A percentile compares a stretch with the other conserved stretches of the same genome.
These are phyloP conservation scores for Actias luna DNA, from an alignment of 2,888 invertebrate species.

Conservation along the genomic window DNA sequence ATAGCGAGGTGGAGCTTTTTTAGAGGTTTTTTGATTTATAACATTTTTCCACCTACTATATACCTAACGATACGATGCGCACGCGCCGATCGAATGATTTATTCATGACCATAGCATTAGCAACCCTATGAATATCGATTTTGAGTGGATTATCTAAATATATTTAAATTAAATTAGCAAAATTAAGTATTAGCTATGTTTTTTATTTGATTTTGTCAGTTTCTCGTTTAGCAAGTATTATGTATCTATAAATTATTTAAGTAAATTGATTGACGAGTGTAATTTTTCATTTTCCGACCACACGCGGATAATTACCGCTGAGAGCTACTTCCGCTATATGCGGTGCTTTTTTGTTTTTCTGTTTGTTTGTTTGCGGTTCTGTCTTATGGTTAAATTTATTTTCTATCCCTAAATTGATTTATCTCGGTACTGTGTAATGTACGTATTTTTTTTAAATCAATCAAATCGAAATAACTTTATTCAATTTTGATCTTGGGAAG, in stretches of 20 bases:
- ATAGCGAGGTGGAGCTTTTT: background rate
- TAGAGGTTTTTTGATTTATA: background rate
- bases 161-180: background rate
- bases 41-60: background rate
- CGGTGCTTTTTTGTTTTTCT: too few relatives aligned
- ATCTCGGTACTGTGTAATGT: too few relatives aligned
- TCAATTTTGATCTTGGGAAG: too few relatives aligned
- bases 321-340: too few relatives aligned
- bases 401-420: too few relatives aligned
- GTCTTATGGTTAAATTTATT: too few relatives aligned
- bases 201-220: too few relatives aligned
- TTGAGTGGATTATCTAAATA: background rate
- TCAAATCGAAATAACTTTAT: too few relatives aligned
- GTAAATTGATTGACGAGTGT: background rate
- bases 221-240: background rate
- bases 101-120: background rate
- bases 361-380: too few relatives aligned
- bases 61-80: conserved; percentile 2
- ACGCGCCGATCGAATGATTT: background rate
- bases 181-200: background rate
- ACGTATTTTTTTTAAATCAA: too few relatives aligned
- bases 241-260: background rate
- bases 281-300: background rate
- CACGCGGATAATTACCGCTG: background rate
- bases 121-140: background rate